Percentiles rank a stretch among this genome's conserved stretches.
phyloP scores from a whole-genome alignment of 2,888 invertebrate genomes.

The Psylliodes chrysocephalus region DNA sequence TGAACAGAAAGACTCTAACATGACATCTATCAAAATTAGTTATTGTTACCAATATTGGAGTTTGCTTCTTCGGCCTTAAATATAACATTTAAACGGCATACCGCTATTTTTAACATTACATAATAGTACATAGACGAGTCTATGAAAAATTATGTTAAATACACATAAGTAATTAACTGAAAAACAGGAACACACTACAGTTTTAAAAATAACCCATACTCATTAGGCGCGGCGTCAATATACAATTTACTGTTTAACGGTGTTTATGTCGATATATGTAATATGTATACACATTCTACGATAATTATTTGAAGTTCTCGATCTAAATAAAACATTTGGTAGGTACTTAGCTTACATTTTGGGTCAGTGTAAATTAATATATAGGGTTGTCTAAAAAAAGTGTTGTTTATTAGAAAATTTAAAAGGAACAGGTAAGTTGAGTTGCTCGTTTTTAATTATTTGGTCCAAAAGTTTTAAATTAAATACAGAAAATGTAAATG shows the following conservation, averaged over 20 bases:
- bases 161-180: constrained; percentile 45
- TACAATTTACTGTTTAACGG: not conserved
- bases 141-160: constrained; percentile 30
- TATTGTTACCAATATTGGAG: no score
- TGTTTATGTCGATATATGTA: not conserved
- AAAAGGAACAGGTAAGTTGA: not conserved
- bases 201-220: constrained; percentile 42
- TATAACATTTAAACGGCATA: no score
- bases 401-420: not conserved
- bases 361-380: not conserved
- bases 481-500: no score
- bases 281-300: no score
- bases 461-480: no score
- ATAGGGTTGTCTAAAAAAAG: not conserved
- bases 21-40: no score
- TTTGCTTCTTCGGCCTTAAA: no score
- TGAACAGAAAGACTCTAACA: no score
- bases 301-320: not conserved
- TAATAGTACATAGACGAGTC: no score
- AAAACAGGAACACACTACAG: constrained; percentile 39
- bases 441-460: no score
- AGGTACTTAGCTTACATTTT: not conserved
- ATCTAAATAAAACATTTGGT: not conserved
- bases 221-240: constrained; percentile 36
- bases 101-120: no score